Conservation (phyloP, 2,888 invertebrate species). For the Bellardia bayeri region DNA sequence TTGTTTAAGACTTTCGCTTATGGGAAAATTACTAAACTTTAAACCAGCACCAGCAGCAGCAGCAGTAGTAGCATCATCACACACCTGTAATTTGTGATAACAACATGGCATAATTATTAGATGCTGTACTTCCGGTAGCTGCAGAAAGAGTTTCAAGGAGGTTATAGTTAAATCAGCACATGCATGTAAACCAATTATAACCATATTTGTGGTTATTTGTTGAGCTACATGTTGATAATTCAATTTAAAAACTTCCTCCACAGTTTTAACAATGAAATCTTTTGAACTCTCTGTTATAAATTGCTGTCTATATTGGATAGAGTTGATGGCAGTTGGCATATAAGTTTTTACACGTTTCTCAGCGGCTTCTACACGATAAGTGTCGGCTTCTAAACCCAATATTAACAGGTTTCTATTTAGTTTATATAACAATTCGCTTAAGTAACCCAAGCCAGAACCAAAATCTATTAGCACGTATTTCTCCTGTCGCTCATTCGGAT, state of each 20-base stretch:
- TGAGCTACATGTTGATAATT: constrained; percentile 52
- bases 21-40: constrained; percentile 88
- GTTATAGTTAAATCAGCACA: constrained; percentile 91
- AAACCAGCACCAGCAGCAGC: constrained; percentile 11
- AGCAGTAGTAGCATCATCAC: not conserved
- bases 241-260: constrained; percentile 81
- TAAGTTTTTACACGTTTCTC: constrained; percentile 86
- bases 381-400: constrained; percentile 88
- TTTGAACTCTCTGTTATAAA: constrained; percentile 86
- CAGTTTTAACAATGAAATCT: constrained; percentile 83
- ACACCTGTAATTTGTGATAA: constrained; percentile 88
- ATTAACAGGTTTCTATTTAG: constrained; percentile 86
- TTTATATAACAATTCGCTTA: constrained; percentile 88
- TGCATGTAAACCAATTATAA: constrained; percentile 89
- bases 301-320: constrained; percentile 87
- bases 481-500: constrained; percentile 76
- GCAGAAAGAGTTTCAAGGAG: constrained; percentile 88
- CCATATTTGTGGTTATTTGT: constrained; percentile 68
- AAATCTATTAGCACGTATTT: constrained; percentile 88
- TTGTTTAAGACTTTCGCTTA: constrained; percentile 85
- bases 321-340: constrained; percentile 85
- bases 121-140: constrained; percentile 85
- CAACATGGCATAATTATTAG: constrained; percentile 91
- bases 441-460: constrained; percentile 91
- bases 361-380: constrained; percentile 86